Evolutionary conservation across 1,140 invertebrate genomes (phyloP).

Genomic region (Euwallacea fornicatus): DNA sequence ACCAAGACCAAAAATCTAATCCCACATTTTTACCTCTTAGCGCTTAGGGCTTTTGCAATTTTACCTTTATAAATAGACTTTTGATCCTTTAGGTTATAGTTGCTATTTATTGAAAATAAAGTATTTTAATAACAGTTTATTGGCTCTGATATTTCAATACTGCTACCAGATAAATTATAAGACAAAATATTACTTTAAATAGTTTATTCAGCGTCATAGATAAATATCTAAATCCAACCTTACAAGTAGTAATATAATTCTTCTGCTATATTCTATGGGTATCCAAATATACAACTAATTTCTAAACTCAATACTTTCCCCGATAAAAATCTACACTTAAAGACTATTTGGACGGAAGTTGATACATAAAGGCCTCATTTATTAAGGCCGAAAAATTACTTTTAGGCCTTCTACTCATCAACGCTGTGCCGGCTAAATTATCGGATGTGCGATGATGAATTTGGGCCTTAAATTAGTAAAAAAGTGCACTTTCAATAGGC

Average conservation of each 20-base stretch:
- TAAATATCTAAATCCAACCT: not conserved
- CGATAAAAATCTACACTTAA: constrained; percentile 17
- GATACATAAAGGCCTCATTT: constrained; percentile 16
- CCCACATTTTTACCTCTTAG: constrained; percentile 6
- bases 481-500: constrained; percentile 31
- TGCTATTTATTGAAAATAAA: constrained; percentile 29
- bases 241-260: not conserved
- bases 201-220: not conserved
- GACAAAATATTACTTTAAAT: not conserved
- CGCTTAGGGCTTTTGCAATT: constrained; percentile 23
- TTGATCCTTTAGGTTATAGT: constrained; percentile 24
- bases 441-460: no score
- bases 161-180: not conserved
- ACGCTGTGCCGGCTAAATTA: no score
- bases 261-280: not conserved
- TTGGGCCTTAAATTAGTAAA: constrained; percentile 18
- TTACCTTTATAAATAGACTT: constrained; percentile 14
- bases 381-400: constrained; percentile 16
- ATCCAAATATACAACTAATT: not conserved
- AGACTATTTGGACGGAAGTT: constrained; percentile 38
- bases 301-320: not conserved
- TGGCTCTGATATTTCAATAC: not conserved
- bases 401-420: not conserved
- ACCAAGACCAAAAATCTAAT: constrained; percentile 1
- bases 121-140: constrained; percentile 25